phyloP scores from a whole-genome alignment of 2,113 vertebrate species.

The Tachysurus fulvidraco region DNA sequence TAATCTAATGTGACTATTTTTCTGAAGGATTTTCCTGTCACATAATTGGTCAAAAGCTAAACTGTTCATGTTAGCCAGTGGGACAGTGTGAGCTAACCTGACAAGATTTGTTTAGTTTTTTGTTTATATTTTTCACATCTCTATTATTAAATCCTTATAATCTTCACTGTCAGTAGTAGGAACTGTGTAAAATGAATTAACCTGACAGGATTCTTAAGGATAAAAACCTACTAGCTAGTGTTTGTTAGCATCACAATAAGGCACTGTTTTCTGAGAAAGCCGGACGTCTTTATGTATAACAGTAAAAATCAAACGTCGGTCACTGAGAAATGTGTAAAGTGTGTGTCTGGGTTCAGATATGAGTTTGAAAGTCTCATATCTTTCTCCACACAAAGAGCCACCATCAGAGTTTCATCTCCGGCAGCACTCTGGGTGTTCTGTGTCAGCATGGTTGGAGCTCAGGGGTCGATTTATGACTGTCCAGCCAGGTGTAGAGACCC shows the following conservation, averaged over 20 bases:
- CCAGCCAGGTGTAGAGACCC: constrained; percentile 60
- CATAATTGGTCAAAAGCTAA: background rate
- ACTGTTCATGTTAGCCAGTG: background rate
- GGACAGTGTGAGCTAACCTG: background rate
- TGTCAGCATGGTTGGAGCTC: constrained; percentile 56
- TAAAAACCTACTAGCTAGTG: background rate
- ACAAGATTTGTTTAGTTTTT: background rate
- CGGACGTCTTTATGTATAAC: background rate
- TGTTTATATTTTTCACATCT: background rate
- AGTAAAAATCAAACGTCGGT: background rate
- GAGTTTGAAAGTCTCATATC: background rate
- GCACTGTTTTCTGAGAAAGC: background rate
- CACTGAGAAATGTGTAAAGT: background rate
- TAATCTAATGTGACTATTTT: background rate
- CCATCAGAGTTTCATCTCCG: constrained; percentile 45
- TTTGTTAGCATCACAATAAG: background rate
- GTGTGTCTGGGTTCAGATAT: background rate
- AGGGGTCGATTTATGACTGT: constrained; percentile 61
- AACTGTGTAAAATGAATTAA: background rate
- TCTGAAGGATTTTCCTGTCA: background rate
- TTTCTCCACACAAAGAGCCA: background rate
- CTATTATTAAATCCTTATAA: background rate
- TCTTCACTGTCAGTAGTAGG: background rate
- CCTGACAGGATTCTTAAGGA: background rate
- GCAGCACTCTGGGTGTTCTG: constrained; percentile 69